These are phyloP conservation scores for Troides aeacus DNA, from an alignment of 2,888 invertebrate species.

Conservation along the genomic window DNA sequence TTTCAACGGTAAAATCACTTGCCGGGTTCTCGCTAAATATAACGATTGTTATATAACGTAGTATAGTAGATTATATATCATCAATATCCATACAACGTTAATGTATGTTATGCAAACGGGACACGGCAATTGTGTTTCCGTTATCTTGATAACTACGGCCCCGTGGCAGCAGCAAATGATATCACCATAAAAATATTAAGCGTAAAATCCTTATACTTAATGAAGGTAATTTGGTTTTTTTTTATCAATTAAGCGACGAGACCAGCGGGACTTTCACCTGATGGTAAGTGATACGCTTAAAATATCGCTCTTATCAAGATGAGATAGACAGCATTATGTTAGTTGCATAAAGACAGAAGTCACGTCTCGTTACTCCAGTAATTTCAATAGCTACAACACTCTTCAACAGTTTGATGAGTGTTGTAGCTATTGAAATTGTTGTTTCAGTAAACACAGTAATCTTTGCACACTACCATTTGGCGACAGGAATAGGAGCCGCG, in stretches of 20 bases:
- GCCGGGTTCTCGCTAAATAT: not conserved
- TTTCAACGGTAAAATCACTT: not conserved
- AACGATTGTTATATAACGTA: not conserved
- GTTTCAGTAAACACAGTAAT: too few relatives aligned
- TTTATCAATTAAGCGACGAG: not conserved
- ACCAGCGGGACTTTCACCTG: too few relatives aligned
- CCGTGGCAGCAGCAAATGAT: not conserved
- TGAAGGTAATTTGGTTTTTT: not conserved
- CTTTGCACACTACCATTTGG: too few relatives aligned
- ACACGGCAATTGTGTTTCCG: not conserved
- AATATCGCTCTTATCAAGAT: too few relatives aligned
- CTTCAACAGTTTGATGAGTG: too few relatives aligned
- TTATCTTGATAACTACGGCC: not conserved
- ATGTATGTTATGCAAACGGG: not conserved
- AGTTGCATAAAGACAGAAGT: too few relatives aligned
- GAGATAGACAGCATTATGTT: too few relatives aligned
- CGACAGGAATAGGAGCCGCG: too few relatives aligned
- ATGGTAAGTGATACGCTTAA: too few relatives aligned
- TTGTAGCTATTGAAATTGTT: too few relatives aligned
- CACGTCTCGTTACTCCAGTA: too few relatives aligned
- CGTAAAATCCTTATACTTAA: not conserved
- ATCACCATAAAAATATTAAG: not conserved
- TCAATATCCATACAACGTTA: not conserved
- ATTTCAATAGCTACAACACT: too few relatives aligned
- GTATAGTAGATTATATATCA: not conserved